Conservation (phyloP, 37 sponge, comb jelly and placozoan genomes). For the Spongia lamella region DNA sequence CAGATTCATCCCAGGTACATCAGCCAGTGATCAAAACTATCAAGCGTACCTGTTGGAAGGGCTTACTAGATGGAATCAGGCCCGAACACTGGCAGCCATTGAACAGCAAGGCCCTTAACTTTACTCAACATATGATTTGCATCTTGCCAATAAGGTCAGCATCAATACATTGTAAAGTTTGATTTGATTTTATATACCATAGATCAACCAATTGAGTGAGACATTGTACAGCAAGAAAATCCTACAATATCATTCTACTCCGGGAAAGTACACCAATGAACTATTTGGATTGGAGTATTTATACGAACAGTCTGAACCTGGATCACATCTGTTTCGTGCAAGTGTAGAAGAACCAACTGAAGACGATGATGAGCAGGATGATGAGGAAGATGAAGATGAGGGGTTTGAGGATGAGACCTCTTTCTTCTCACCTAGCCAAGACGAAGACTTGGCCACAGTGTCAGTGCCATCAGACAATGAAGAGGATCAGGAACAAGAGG, state of each 20-base stretch:
- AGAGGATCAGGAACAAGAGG: too few relatives aligned
- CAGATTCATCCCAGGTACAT: conserved; percentile 37
- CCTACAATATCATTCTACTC: conserved; percentile 13
- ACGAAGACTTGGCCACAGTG: too few relatives aligned
- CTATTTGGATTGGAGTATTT: conserved; percentile 39
- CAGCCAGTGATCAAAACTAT: conserved; percentile 35
- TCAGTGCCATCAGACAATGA: too few relatives aligned
- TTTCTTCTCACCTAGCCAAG: too few relatives aligned
- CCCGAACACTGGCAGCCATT: conserved; percentile 5
- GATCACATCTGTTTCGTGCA: too few relatives aligned
- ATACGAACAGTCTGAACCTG: conserved; percentile 15
- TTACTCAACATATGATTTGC: background rate
- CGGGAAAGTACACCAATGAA: conserved; percentile 30
- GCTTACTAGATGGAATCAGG: conserved; percentile 40
- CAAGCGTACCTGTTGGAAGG: conserved; percentile 46
- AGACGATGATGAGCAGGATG: conserved; percentile 6
- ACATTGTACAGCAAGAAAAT: background rate
- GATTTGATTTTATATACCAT: background rate
- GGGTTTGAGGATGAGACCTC: too few relatives aligned
- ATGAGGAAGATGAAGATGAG: conserved; percentile 37
- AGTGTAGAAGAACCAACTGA: background rate
- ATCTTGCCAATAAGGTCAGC: background rate
- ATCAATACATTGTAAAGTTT: background rate
- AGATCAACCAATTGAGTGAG: conserved; percentile 24
- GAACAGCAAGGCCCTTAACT: too few relatives aligned